These are phyloP conservation scores for Lordiphosa clarofinis DNA, from an alignment of 1,140 invertebrate genomes.

Conservation along the genomic window DNA sequence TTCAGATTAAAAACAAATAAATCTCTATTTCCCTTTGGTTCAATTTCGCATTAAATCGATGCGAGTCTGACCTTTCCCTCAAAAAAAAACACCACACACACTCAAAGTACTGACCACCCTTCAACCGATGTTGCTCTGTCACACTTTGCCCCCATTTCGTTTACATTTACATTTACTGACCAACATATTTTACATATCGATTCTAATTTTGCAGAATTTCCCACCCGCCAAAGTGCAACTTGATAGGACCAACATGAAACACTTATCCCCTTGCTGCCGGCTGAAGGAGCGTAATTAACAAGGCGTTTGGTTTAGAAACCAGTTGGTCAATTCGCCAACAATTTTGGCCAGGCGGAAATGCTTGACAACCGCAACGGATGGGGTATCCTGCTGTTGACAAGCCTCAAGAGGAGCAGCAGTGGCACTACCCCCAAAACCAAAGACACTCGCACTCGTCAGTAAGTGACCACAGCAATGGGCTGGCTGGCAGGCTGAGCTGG, in stretches of 20 bases:
- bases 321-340: conserved; percentile 41
- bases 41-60: conserved; percentile 58
- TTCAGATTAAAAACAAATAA: neutral
- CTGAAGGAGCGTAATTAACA: conserved; percentile 64
- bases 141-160: conserved; percentile 48
- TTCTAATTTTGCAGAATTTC: conserved; percentile 64
- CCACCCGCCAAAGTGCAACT: conserved; percentile 1
- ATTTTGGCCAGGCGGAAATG: conserved; percentile 46
- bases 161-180: conserved; percentile 13
- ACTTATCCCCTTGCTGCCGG: conserved; percentile 42
- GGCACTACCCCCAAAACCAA: conserved; percentile 33
- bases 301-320: conserved; percentile 42
- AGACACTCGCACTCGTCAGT: conserved; percentile 52
- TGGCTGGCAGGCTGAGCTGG: neutral
- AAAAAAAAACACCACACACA: conserved; percentile 45
- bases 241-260: conserved; percentile 19
- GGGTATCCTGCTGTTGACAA: conserved; percentile 55
- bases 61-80: conserved; percentile 70
- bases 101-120: conserved; percentile 30
- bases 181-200: conserved; percentile 24
- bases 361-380: conserved; percentile 45
- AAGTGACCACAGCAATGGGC: conserved; percentile 54
- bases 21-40: conserved; percentile 17
- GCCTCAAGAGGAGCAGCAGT: conserved; percentile 36
- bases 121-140: conserved; percentile 29